Base-by-base conservation (phyloP, 1,140 invertebrate species). In the Cyclargus thomasi region DNA sequence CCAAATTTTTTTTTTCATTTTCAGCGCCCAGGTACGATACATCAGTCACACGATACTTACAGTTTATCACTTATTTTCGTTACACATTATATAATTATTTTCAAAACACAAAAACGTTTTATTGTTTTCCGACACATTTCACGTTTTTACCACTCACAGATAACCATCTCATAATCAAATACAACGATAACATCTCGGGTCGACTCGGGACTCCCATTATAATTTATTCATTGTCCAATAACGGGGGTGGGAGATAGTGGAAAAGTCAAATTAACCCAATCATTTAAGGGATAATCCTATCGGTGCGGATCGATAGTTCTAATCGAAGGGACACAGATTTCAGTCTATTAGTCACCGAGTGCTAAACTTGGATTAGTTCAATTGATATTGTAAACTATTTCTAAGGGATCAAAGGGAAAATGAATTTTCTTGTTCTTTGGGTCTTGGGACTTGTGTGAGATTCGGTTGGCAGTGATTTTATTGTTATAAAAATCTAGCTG, bases 241-340 rank as follows among this genome's bases (percentile, higher is more conserved):
- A 68, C 21, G 53, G 55, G 23, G 18, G 23, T 29, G 59, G 63
- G 57, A 63, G 55, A 59, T 62, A 67, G 63, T 67, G 17, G 64
- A 16, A 72, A 67, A 70, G 65, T 55, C 63, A 23, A 62, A 70
- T 66, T 73, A 70, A 67, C 66, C 70, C 63, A 76, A 67, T 70
- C 66, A 74, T 74, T 74, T 74, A 71, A 67, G 69, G 73, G 70
- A 70, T 75, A 74, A 70, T 67, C 70, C 67, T 71, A 73, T 74
- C 65, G 62, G 67, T 74, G 67, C 67, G 65, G 69, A 70, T 68
- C 70, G 67, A 74, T 74, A 66, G 55, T 66, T 55, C 72, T 73
- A 75, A 75, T 76, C 73, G 73, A 72, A 73, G 69, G 75, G 70
- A 66, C 70, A 59, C 62, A 69, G 69, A 73, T 76, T 76, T 65